Evolutionary conservation across 1,140 invertebrate species (phyloP), one percentile per base, ranked within the genome.

Genomic region (Penaeus indicus): DNA sequence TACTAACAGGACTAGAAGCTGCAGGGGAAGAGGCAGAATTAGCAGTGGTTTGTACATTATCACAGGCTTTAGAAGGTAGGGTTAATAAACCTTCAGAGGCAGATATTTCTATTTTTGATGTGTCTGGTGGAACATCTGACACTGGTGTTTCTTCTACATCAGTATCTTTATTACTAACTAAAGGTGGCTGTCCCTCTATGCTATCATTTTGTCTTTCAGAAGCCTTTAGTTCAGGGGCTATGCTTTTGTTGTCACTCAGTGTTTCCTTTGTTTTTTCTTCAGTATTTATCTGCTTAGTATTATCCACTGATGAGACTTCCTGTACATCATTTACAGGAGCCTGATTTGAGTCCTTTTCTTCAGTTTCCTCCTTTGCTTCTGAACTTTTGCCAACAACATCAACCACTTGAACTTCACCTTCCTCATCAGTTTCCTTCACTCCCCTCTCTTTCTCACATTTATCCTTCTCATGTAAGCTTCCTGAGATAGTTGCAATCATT

Each of bases 371-470:
- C 32, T 60, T 60, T 61, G 54, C 22, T 25, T 89, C 83, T 25
- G 60, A 69, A 82, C 25, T 67, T 82, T 88, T 64, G 25, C 42
- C 62, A 69, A 38, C 54, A 27, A 21, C 64, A 60, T 38, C 64
- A 32, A 69, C 75, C 27, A 47, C 69, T 83, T 69, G 79, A 54
- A 75, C 80, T 27, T 22, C 72, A 25, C 64, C 81, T 64, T 47
- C 64, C 21, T 63, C 88, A 42, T 90, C 90, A 54, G 62, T 27
- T 72, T 67, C 25, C 92, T 92, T 92, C 92, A 92, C 80, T 42
- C 93, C 92, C 86, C 91, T 92, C 92, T 93, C 91, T 89, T 92
- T 92, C 92, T 93, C 91, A 85, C 80, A 86, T 88, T 92, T 92
- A 82, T 92, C 92, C 88, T 92, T 92, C 91, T 91, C 92, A 90